Evolutionary conservation across 2,888 invertebrate genomes (phyloP), one percentile per base, ranked within the genome.

Genomic region (Drosophila paranaensis): DNA sequence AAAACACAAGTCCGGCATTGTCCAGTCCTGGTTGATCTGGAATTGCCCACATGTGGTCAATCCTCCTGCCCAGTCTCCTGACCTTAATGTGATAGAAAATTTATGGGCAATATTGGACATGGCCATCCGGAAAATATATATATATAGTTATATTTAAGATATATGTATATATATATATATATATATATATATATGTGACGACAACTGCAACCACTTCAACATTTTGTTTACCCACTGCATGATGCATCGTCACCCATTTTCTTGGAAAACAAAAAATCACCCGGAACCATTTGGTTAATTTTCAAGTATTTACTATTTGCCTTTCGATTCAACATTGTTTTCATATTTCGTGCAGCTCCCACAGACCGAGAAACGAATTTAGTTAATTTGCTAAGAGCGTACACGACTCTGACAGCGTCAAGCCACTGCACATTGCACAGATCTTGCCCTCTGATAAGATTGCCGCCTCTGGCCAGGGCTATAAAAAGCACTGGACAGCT

Each of bases 371-470:
- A 60, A 60, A 25, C 25, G 60, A 27, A 57, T 48, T 39, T 16
- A 35, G 42, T 35, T 53, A 77, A 73, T 76, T 73, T 61, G 16
- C 58, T 77, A 76, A 77, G 60, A 51, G 60, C 60, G 53, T 30
- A 58, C 30, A 11, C 51, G 53, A 33, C 9, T 25, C 40, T 16
- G 13, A 66, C 65, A 55, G 20, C 39, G 4, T 35, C 48, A 48
- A 42, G 40, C 62, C 30, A 8, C 30, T 43, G 27, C 20, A 39
- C 74, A 64, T 37, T 25, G 27, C 45, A 50, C 16, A 68, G n/a
- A 30, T 43, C 27, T 13, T 5, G 4, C 8, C 27, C n/a, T 14
- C 33, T 30, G 77, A 85, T 81, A 81, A 74, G 68, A 60, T 16
- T 13, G 10, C 11, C 11, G 6, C 6, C 13, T 30, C 20, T 33